Percentiles rank a stretch among this genome's conserved stretches.
Conservation (phyloP, 2,888 invertebrate genomes). For the Trilocha varians region DNA sequence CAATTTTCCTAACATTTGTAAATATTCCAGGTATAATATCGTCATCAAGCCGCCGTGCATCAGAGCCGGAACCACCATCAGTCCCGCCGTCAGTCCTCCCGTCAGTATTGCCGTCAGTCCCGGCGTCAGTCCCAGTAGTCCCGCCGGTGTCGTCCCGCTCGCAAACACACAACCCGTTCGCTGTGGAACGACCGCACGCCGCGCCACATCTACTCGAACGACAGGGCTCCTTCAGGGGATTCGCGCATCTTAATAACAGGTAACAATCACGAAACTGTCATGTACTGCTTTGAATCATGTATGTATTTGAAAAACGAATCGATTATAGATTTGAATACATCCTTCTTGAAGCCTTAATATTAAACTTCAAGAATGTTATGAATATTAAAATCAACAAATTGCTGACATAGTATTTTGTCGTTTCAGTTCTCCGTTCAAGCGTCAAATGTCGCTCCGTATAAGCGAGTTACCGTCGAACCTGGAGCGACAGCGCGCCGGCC, state of each 20-base stretch:
- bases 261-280: no score
- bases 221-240: constrained; percentile 95
- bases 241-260: constrained; percentile 81
- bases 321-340: no score
- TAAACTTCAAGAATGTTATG: no score
- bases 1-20: no score
- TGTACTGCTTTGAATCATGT: background rate
- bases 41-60: constrained; percentile 38
- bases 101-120: constrained; percentile 31
- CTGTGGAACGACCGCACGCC: constrained; percentile 96
- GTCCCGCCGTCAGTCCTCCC: constrained; percentile 10
- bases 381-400: no score
- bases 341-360: no score
- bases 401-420: background rate
- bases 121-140: constrained; percentile 29
- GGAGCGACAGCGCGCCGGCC: constrained; percentile 82
- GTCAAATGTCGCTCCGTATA: constrained; percentile 95
- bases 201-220: constrained; percentile 94
- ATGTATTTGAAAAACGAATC: background rate
- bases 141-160: constrained; percentile 83
- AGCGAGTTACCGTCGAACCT: constrained; percentile 96
- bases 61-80: constrained; percentile 44
- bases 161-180: constrained; percentile 88
- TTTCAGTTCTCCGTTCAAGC: constrained; percentile 93
- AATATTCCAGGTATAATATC: constrained; percentile 33